Percentiles rank a stretch among this genome's conserved stretches.
Conservation (phyloP, 2,888 invertebrate genomes). For the Anthophora plumipes region DNA sequence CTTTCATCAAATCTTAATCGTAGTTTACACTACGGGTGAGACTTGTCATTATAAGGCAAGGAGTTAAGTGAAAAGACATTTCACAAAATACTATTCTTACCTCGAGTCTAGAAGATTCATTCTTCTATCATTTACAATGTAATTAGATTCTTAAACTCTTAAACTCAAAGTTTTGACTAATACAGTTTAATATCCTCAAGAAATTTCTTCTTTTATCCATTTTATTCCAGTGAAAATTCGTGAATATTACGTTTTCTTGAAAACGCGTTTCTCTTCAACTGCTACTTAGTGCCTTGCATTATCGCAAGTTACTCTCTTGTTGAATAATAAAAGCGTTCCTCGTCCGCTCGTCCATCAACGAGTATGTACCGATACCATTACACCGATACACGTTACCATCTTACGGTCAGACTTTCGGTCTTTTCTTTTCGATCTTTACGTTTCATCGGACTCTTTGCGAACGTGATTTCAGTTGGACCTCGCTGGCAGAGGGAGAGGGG, state of each 20-base stretch:
- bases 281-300: slow-evolving; percentile 6
- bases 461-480: slow-evolving; percentile 44
- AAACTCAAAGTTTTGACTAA: background rate
- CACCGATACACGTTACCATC: slow-evolving; percentile 17
- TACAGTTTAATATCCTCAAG: background rate
- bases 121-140: background rate
- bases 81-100: background rate
- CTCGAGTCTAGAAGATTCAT: background rate
- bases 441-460: slow-evolving; percentile 52
- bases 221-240: background rate
- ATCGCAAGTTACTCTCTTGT: slow-evolving; percentile 13
- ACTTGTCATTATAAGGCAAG: too few relatives aligned
- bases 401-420: slow-evolving; percentile 17
- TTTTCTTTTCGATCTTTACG: slow-evolving; percentile 45
- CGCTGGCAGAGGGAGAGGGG: background rate
- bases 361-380: slow-evolving; percentile 24
- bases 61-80: too few relatives aligned
- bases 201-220: background rate
- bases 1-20: too few relatives aligned
- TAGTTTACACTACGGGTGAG: too few relatives aligned
- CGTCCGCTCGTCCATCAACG: slow-evolving; percentile 25
- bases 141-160: background rate
- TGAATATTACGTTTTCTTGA: background rate
- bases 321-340: slow-evolving; percentile 32
- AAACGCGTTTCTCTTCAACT: background rate